These are phyloP conservation scores for Pantherophis guttatus DNA, from an alignment of 2,113 vertebrate species.

Conservation along the genomic window DNA sequence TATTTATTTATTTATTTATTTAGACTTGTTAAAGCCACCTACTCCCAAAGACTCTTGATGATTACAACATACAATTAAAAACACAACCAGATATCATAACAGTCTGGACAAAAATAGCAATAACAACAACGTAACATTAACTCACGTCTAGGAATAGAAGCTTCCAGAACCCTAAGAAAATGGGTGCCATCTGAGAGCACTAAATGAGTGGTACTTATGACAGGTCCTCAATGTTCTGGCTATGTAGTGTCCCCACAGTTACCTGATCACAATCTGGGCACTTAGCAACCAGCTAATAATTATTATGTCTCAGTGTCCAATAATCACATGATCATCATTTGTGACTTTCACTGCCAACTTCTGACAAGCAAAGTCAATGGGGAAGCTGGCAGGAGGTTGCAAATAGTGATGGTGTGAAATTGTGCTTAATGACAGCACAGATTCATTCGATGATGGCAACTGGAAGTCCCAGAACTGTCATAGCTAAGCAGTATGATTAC, in stretches of 20 bases:
- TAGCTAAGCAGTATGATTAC: too few relatives aligned
- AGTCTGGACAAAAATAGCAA: not conserved
- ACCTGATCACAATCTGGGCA: not conserved
- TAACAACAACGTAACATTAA: too few relatives aligned
- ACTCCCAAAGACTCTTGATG: not conserved
- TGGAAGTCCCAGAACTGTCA: too few relatives aligned
- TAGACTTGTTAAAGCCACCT: not conserved
- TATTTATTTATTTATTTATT: too few relatives aligned
- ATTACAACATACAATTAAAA: not conserved
- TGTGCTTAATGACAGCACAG: not conserved
- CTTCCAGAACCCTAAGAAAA: not conserved
- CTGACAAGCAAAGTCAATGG: too few relatives aligned
- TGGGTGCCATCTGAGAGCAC: not conserved
- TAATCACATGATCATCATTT: not conserved
- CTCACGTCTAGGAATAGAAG: not conserved
- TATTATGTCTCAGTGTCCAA: not conserved
- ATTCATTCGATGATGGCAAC: not conserved
- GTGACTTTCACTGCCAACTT: too few relatives aligned
- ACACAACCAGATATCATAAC: not conserved
- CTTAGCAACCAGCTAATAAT: not conserved
- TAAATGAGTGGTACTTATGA: not conserved
- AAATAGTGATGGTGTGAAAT: not conserved
- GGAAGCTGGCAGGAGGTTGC: not conserved
- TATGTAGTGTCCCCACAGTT: not conserved
- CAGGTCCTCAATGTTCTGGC: not conserved